A percentile compares a stretch with the other conserved stretches of the same genome.
Evolutionary conservation across 1,140 invertebrate species (phyloP).

Genomic region (Orussus abietinus): DNA sequence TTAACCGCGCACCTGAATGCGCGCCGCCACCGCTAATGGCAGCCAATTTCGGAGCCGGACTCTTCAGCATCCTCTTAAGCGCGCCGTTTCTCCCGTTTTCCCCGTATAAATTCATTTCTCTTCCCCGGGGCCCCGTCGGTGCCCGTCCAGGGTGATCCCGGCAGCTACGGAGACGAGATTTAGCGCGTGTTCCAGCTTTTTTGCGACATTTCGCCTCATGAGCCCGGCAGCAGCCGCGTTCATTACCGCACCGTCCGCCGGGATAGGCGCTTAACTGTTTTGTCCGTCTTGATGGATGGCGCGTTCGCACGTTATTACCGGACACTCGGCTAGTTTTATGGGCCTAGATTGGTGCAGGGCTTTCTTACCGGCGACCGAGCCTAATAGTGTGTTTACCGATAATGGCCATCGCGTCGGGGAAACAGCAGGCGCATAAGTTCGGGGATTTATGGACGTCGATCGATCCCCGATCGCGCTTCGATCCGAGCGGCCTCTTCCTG

Average conservation of each 20-base stretch:
- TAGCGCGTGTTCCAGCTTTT: conserved; percentile 21
- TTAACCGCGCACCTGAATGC: no score
- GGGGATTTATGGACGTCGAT: not conserved
- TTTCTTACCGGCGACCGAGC: conserved; percentile 8
- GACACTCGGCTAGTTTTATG: not conserved
- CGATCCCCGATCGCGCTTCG: not conserved
- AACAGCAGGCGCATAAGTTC: not conserved
- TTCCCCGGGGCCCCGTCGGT: no score
- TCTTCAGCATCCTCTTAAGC: no score
- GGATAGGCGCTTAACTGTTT: conserved; percentile 1
- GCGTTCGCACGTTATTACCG: conserved; percentile 1
- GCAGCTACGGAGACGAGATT: conserved; percentile 11
- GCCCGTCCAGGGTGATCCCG: no score
- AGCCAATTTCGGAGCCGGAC: no score
- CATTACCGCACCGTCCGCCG: conserved; percentile 22
- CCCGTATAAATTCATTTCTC: no score
- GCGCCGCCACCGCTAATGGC: no score
- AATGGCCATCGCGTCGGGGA: conserved; percentile 17
- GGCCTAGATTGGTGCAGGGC: not conserved
- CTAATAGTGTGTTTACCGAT: conserved; percentile 29
- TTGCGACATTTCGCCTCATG: conserved; percentile 11
- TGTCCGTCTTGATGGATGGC: not conserved
- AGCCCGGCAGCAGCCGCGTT: conserved; percentile 12
- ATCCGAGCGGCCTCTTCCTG: no score
- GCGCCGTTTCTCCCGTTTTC: no score